Evolutionary conservation across 2,888 invertebrate species (phyloP), one percentile per base, ranked within the genome.

Genomic region (Aleiodes testaceus): DNA sequence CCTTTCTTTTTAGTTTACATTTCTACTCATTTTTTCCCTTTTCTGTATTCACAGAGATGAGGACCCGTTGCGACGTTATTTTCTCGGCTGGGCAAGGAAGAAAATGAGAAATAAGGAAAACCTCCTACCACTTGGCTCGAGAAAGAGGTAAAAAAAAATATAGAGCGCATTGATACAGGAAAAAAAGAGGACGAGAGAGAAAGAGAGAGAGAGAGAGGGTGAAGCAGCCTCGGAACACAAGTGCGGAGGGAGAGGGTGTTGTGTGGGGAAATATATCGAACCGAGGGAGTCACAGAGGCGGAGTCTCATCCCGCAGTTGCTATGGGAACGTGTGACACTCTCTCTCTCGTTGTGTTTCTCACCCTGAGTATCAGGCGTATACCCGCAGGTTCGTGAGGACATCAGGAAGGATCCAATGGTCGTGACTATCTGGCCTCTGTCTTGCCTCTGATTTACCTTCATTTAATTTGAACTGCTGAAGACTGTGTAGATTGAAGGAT

Each of bases 311-410:
- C 26, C 45, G 22, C 66, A 72, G 74, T 74, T 74, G 66, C 74
- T 66, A 74, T 74, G 72, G 74, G 55, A 74, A 74, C 74, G 70
- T 74, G 72, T 74, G 74, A 74, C 74, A 74, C 74, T 74, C 74
- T 74, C 74, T 74, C 70, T 71, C 69, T 26, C 26, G 26, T 26
- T 26, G 64, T 66, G 59, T 69, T 36, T 71, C 61, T 69, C 61
- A 63, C 22, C 45, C 63, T 70, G 65, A 26, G 47, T 36, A 22
- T 61, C 44, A 61, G 63, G 70, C 50, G 66, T 59, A 59, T 49
- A 59, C 18, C 59, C 59, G 18, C 59, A 42, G 59, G 59, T 42
- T 59, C 59, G 14, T 6, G 42, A 36, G 59, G 55, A 55, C 30
- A 30, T 67, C 20, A 66, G 42, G 22, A 18, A 53, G 59, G 66